Evolutionary conservation across 2,113 vertebrate species (phyloP).

Genomic region (Lethenteron reissneri): DNA sequence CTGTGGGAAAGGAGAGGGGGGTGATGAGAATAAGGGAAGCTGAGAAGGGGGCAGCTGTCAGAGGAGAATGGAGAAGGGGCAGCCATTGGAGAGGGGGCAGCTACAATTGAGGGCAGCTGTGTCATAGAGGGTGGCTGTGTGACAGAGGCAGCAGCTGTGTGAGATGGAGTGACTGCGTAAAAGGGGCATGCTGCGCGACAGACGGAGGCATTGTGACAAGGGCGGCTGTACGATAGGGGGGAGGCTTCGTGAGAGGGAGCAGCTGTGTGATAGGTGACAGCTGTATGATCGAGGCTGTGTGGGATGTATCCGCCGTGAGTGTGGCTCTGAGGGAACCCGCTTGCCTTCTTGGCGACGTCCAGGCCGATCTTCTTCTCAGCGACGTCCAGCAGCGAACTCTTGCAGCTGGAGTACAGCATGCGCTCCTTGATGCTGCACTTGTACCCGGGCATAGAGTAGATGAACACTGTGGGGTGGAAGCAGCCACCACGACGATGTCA

Average conservation of each 20-base stretch:
- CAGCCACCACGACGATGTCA: too few species aligned
- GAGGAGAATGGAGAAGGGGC: too few species aligned
- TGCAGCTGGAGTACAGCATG: constrained; percentile 7
- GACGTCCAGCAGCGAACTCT: background rate
- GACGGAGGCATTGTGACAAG: background rate
- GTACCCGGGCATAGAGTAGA: constrained; percentile 7
- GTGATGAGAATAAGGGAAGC: too few species aligned
- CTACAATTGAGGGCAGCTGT: too few species aligned
- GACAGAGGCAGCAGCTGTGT: too few species aligned
- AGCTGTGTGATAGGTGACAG: background rate
- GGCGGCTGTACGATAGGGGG: background rate
- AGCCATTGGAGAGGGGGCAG: too few species aligned
- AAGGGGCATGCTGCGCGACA: background rate
- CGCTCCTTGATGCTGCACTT: constrained; percentile 7
- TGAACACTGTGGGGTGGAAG: background rate
- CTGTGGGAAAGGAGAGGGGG: too few species aligned
- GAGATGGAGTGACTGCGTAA: too few species aligned
- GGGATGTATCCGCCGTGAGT: background rate
- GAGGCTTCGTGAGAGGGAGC: background rate
- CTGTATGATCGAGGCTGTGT: background rate
- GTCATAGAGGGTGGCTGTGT: too few species aligned
- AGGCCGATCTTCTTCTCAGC: background rate
- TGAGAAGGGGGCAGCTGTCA: too few species aligned
- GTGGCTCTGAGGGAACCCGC: background rate
- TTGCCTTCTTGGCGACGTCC: constrained; percentile 2